Evolutionary conservation across 2,797 vertebrate species (phyloP), one percentile per base, ranked within the genome.

Genomic region (Poeciliopsis turneri): DNA sequence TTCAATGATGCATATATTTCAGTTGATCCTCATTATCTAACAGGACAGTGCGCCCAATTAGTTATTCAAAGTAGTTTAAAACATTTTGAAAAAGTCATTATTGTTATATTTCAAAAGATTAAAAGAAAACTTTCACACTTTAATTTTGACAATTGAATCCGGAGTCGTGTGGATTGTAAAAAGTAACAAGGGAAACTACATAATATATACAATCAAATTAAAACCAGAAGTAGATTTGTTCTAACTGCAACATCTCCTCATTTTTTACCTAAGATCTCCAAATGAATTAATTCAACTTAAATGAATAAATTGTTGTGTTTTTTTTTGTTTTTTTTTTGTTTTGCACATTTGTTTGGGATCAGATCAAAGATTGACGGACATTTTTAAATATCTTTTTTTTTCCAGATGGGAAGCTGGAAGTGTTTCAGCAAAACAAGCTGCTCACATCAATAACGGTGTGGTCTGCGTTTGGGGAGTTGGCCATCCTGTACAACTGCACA

Each of bases 401-500:
- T 78, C 16, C 92, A 98, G 97, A 98, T 81, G 97, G 97, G 64
- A 96, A 92, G 85, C 92, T 98, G 87, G 97, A 98, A n/a, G 97
- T 99, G 81, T 97, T 96, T 87, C 97, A 98, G 82, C 95, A 98
- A 47, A 97, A 92, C 92, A 97, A 96, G 79, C 93, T 97, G 68
- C 95, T 99, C 20, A 96, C 97, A 0, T 96, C 96, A 0, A 97
- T 99, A 64, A 87, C 94, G 0, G 94, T 94, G 74, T 97, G 97
- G 97, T 98, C 97, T 7, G 96, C 97, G 0, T 99, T 99, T 92
- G 97, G 98, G 68, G 98, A 99, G 86, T 83, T 98, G 41, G 97
- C 97, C 66, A 97, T 99, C 82, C 94, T 99, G 51, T 98, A 98
- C 92, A 99, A 99, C 93, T 98, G 97, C 87, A 98, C 96, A 0